phyloP scores from a whole-genome alignment of 2,797 vertebrate genomes.

The Sebastes glaucus region DNA sequence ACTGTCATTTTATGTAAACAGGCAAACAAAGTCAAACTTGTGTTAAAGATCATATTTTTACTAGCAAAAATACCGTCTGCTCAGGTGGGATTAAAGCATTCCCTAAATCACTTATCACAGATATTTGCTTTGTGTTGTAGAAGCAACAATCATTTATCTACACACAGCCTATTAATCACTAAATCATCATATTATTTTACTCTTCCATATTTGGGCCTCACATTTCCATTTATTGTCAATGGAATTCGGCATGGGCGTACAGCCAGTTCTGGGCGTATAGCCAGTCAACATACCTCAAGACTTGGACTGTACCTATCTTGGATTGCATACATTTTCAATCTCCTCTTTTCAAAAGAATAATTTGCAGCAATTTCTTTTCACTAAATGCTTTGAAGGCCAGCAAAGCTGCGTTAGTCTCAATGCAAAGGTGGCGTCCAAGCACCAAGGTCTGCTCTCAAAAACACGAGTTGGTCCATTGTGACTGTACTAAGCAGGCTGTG shows the following conservation, averaged over 20 bases:
- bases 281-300: conserved; percentile 8
- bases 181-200: background rate
- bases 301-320: background rate
- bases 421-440: background rate
- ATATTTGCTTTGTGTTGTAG: background rate
- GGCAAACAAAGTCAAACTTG: background rate
- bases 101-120: background rate
- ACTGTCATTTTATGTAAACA: background rate
- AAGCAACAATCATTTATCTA: background rate
- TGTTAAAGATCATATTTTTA: background rate
- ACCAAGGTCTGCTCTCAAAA: background rate
- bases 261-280: background rate
- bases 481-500: background rate
- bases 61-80: background rate
- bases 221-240: background rate
- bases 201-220: background rate
- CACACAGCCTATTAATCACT: background rate
- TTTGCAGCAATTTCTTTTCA: background rate
- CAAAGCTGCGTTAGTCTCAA: background rate
- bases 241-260: background rate
- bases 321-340: background rate
- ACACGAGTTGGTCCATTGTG: background rate
- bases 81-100: background rate
- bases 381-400: conserved; percentile 7
- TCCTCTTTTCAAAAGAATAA: background rate